Percentiles rank a stretch among this genome's conserved stretches.
phyloP scores from a whole-genome alignment of 2,797 vertebrate species.

The Chaunax sp. region DNA sequence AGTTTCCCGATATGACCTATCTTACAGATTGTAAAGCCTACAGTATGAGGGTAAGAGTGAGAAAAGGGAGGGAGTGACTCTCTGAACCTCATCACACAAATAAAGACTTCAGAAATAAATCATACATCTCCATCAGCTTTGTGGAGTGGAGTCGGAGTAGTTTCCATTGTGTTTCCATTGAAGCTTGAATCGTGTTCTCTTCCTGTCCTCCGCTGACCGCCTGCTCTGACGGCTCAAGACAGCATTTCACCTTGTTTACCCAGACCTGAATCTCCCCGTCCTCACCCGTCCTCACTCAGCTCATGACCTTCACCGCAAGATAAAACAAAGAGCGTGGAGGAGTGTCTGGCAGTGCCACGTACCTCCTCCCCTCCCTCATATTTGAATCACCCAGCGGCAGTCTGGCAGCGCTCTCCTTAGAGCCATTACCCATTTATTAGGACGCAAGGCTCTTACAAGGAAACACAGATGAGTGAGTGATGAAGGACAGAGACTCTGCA shows the following conservation, averaged over 20 bases:
- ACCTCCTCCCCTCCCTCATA: constrained; percentile 4
- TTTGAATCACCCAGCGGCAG: constrained; percentile 34
- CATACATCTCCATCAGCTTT: too few species aligned
- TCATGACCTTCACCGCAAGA: constrained; percentile 32
- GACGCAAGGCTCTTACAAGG: constrained; percentile 30
- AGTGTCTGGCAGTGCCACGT: constrained; percentile 27
- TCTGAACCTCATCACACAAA: too few species aligned
- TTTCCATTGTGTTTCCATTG: too few species aligned
- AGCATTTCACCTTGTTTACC: constrained; percentile 26
- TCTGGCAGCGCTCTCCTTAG: constrained; percentile 37
- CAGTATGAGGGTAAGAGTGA: too few species aligned
- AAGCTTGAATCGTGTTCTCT: too few species aligned
- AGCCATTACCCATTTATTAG: constrained; percentile 43
- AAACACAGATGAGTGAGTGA: constrained; percentile 19
- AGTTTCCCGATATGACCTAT: too few species aligned
- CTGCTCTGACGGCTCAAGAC: constrained; percentile 10
- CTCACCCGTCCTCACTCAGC: too few species aligned
- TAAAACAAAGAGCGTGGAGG: constrained; percentile 43
- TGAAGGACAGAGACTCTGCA: constrained; percentile 12
- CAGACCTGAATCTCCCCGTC: constrained; percentile 21
- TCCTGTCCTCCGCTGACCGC: constrained; percentile 14
- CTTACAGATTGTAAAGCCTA: too few species aligned
- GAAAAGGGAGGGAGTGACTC: too few species aligned
- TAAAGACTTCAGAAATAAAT: too few species aligned
- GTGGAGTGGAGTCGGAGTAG: too few species aligned